A percentile compares a stretch with the other conserved stretches of the same genome.
Evolutionary conservation across 2,797 vertebrate species (phyloP).

Genomic region (Cynodonichthys magdalenae): DNA sequence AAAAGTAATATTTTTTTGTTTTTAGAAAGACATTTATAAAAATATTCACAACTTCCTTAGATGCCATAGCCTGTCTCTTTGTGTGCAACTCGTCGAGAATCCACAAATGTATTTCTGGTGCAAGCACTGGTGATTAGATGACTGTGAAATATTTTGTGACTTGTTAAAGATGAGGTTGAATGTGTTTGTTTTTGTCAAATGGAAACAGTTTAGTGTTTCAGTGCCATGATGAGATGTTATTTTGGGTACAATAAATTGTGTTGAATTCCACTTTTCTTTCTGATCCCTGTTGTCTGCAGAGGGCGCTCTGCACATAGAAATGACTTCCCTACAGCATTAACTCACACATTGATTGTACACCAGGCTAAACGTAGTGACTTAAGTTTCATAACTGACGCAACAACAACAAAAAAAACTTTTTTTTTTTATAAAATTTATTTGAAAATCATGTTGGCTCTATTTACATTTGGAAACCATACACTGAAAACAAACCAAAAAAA

Average conservation of each 20-base stretch:
- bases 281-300: constrained; percentile 52
- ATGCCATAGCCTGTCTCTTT: constrained; percentile 18
- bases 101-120: constrained; percentile 58
- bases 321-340: background rate
- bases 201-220: constrained; percentile 13
- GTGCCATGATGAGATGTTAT: constrained; percentile 31
- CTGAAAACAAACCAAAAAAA: constrained; percentile 34
- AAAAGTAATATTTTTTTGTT: background rate
- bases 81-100: constrained; percentile 17
- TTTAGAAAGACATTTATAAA: constrained; percentile 13
- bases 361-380: background rate
- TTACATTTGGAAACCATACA: constrained; percentile 67
- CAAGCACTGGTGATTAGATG: constrained; percentile 64
- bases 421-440: constrained; percentile 72
- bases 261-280: constrained; percentile 14
- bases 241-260: constrained; percentile 63
- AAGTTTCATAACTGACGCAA: constrained; percentile 1
- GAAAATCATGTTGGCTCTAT: constrained; percentile 55
- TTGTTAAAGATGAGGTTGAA: constrained; percentile 7
- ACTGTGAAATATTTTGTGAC: constrained; percentile 35
- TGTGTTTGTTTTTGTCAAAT: constrained; percentile 17
- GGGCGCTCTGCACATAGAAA: constrained; percentile 57
- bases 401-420: constrained; percentile 1
- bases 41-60: background rate
- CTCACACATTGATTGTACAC: background rate